Percentiles rank a stretch among this genome's conserved stretches.
Evolutionary conservation across 1,140 invertebrate genomes (phyloP).

Genomic region (Proales similis): DNA sequence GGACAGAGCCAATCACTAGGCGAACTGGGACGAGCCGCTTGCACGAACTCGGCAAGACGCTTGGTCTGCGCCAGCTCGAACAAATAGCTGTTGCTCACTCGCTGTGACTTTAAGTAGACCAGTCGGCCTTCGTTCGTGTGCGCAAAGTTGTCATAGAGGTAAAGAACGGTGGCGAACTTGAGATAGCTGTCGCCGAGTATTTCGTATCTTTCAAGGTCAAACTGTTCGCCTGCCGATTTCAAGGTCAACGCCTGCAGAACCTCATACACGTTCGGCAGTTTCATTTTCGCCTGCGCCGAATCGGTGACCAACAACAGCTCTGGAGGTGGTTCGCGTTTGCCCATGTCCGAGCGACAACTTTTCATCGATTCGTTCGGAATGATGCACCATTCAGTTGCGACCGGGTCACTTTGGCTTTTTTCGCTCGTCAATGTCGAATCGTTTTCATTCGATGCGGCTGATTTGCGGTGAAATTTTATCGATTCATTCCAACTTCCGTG

Average conservation of each 20-base stretch:
- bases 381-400: no score
- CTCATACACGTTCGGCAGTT: slow-evolving; percentile 12
- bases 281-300: neutral
- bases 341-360: no score
- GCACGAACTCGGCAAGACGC: slow-evolving; percentile 88
- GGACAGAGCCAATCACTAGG: slow-evolving; percentile 98
- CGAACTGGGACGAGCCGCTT: slow-evolving; percentile 81
- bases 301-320: no score
- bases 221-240: slow-evolving; percentile 98
- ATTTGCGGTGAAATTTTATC: slow-evolving; percentile 29
- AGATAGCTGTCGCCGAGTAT: slow-evolving; percentile 98
- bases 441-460: no score
- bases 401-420: no score
- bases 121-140: slow-evolving; percentile 94
- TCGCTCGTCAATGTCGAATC: no score
- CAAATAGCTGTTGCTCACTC: slow-evolving; percentile 67
- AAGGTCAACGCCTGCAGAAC: slow-evolving; percentile 90
- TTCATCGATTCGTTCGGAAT: no score
- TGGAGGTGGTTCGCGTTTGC: no score
- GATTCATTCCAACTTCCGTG: slow-evolving; percentile 23
- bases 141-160: slow-evolving; percentile 87
- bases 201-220: slow-evolving; percentile 91
- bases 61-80: slow-evolving; percentile 82
- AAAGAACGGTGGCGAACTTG: slow-evolving; percentile 96
- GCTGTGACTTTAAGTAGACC: slow-evolving; percentile 84